phyloP scores from a whole-genome alignment of 1,140 invertebrate species.

The Euwallacea similis region DNA sequence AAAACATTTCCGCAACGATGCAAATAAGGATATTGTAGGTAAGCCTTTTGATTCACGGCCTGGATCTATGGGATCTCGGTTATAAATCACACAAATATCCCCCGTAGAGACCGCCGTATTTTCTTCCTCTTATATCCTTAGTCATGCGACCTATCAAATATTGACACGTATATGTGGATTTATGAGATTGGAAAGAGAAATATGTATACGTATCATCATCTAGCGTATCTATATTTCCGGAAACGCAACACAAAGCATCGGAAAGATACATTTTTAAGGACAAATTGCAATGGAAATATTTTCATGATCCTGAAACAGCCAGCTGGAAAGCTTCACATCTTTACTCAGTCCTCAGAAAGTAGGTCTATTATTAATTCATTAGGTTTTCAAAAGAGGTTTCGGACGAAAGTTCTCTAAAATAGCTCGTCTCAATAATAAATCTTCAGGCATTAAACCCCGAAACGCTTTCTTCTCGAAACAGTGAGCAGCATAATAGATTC shows the following conservation, averaged over 20 bases:
- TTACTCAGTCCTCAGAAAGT: slow-evolving; percentile 29
- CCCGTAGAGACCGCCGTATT: slow-evolving; percentile 34
- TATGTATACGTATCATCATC: slow-evolving; percentile 29
- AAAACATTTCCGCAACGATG: slow-evolving; percentile 30
- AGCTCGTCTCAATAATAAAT: slow-evolving; percentile 38
- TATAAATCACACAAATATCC: slow-evolving; percentile 39
- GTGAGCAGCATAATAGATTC: slow-evolving; percentile 22
- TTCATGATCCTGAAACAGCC: slow-evolving; percentile 12
- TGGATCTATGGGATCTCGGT: slow-evolving; percentile 27
- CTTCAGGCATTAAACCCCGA: slow-evolving; percentile 31
- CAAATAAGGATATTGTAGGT: slow-evolving; percentile 31
- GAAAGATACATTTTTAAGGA: too few relatives aligned
- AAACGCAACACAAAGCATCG: too few relatives aligned
- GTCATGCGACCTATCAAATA: slow-evolving; percentile 39
- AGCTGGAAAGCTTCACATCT: slow-evolving; percentile 30
- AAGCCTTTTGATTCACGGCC: slow-evolving; percentile 36
- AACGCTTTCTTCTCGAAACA: slow-evolving; percentile 29
- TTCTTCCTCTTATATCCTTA: slow-evolving; percentile 30
- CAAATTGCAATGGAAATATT: neutral
- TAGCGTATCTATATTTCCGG: slow-evolving; percentile 8
- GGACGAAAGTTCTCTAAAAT: slow-evolving; percentile 31
- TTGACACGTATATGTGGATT: slow-evolving; percentile 39
- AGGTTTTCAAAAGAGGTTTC: slow-evolving; percentile 33
- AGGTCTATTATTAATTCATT: slow-evolving; percentile 39
- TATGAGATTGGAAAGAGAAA: slow-evolving; percentile 34